Evolutionary conservation across 23 tunicate species (phyloP).

Genomic region (Trididemnum miniatum): DNA sequence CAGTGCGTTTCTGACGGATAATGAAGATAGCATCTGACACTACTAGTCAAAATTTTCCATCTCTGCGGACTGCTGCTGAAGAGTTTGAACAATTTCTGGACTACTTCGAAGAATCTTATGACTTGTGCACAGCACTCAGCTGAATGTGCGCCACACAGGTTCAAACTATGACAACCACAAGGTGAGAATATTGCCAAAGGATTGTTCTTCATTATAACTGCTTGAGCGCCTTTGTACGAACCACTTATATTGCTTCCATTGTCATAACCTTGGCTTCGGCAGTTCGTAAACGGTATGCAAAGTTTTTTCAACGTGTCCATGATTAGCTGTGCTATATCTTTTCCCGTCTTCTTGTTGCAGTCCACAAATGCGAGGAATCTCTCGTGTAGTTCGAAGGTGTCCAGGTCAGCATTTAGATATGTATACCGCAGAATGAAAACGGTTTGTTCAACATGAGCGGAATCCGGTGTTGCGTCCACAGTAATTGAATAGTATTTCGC

Average conservation of each 20-base stretch:
- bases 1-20: constrained; percentile 6
- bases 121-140: neutral
- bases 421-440: neutral
- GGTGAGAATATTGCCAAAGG: neutral
- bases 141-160: constrained; percentile 11
- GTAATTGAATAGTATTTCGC: constrained; percentile 16
- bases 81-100: neutral
- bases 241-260: constrained; percentile 8
- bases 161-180: neutral
- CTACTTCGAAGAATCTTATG: neutral
- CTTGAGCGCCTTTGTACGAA: neutral
- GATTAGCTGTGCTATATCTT: neutral
- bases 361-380: constrained; percentile 6
- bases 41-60: neutral
- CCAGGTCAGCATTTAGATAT: neutral
- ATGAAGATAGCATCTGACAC: neutral
- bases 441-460: constrained; percentile 25
- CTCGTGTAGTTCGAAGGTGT: neutral
- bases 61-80: constrained; percentile 5
- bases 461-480: constrained; percentile 20
- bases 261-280: constrained; percentile 25
- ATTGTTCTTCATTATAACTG: neutral
- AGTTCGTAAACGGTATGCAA: neutral
- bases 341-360: constrained; percentile 23
- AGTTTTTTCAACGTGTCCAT: neutral